Conservation (phyloP, 35 echinoderm and acorn worm genomes). For the Patiria miniata region DNA sequence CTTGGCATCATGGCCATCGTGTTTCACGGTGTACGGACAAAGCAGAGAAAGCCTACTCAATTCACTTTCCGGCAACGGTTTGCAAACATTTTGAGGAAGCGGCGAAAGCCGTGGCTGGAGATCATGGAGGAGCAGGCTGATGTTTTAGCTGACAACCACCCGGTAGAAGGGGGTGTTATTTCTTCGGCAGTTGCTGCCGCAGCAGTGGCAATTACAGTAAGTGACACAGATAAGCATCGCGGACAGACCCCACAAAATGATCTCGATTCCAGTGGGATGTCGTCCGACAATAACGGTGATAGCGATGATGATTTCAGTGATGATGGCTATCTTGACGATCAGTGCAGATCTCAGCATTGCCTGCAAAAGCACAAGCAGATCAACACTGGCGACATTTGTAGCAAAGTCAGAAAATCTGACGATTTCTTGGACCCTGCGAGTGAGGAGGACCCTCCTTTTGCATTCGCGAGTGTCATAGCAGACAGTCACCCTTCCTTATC, state of each 20-base stretch:
- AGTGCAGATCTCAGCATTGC: neutral
- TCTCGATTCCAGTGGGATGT: neutral
- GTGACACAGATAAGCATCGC: neutral
- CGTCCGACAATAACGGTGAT: neutral
- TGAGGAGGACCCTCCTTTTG: neutral
- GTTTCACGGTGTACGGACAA: slow-evolving; percentile 13
- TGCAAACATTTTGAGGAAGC: slow-evolving; percentile 8
- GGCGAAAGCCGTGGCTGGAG: neutral
- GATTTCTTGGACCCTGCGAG: slow-evolving; percentile 6
- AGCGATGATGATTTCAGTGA: neutral
- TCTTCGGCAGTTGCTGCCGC: slow-evolving; percentile 5
- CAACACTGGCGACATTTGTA: no score
- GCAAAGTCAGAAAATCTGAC: neutral
- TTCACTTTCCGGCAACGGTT: neutral
- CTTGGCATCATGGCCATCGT: slow-evolving; percentile 34
- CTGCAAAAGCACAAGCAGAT: no score
- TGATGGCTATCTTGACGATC: neutral
- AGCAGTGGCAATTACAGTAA: neutral
- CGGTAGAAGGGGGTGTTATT: neutral
- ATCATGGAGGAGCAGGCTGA: slow-evolving; percentile 10
- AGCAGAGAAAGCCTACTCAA: neutral
- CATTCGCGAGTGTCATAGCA: neutral
- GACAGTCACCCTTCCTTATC: neutral
- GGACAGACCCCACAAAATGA: neutral
- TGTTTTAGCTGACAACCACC: neutral